Conservation (phyloP, 2,888 invertebrate genomes). For the Seira ritae region DNA sequence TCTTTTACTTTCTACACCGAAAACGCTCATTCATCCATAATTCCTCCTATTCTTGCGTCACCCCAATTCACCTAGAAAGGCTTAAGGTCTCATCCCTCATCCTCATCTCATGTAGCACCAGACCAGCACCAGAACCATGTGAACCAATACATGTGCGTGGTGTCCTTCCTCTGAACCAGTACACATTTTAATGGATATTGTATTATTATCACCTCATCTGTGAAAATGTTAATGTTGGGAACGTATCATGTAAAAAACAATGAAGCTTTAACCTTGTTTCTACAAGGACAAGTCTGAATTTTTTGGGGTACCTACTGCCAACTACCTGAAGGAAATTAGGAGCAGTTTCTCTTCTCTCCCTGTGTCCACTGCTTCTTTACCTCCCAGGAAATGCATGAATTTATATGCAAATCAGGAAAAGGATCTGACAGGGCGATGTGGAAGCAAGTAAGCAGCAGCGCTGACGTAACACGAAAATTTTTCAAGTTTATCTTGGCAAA, state of each 20-base stretch:
- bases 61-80: conserved; percentile 8
- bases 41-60: conserved; percentile 40
- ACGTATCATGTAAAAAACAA: not conserved
- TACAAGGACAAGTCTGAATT: not conserved
- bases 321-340: no score
- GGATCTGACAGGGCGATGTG: not conserved
- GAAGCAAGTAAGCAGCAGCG: not conserved
- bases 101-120: no score
- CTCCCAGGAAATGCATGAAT: conserved; percentile 57
- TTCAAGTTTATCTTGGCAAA: not conserved
- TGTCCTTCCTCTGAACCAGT: no score
- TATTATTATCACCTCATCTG: no score
- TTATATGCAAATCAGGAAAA: conserved; percentile 48
- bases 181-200: no score
- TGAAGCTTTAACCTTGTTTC: not conserved
- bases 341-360: no score
- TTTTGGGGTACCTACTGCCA: not conserved
- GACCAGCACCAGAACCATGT: no score
- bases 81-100: no score
- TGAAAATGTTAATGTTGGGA: no score
- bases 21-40: conserved; percentile 51
- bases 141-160: no score
- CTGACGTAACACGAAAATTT: not conserved
- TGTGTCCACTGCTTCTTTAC: conserved; percentile 16
- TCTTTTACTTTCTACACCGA: conserved; percentile 29